Evolutionary conservation across 1,140 invertebrate species (phyloP), one percentile per base, ranked within the genome.

Genomic region (Rhagoletis pomonella): DNA sequence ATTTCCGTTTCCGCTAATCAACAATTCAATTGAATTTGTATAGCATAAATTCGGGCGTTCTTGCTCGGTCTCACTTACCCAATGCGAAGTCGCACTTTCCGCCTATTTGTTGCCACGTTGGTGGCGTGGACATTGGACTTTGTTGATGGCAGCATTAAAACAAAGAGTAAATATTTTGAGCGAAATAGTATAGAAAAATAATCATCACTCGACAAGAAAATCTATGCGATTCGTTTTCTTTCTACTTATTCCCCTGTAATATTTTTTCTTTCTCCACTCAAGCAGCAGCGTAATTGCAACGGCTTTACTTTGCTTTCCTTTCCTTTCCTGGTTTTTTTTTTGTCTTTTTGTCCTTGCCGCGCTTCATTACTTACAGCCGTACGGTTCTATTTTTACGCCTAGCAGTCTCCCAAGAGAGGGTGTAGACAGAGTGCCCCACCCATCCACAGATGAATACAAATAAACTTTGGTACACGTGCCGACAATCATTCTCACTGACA

Each of bases 21-120:
- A 62, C 50, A 85, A 60, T 62, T 62, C 58, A 62, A 85, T 85
- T 85, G 84, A 85, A 85, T 85, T n/a, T 60, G 58, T 85, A 42
- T 42, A 4, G 73, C 73, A 81, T 81, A 81, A 7, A 81, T 81
- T 55, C 47, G 55, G 73, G 73, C 47, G 73, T 42, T 50, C 47
- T 47, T 44, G 67, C 73, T 81, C 19, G 73, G 73, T 81, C 47
- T n/a, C n/a, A n/a, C n/a, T n/a, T 55, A 81, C 47, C 47, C 17
- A 29, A 55, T 4, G 73, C 50, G 73, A n/a, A n/a, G n/a, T n/a
- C 47, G n/a, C 19, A 58, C 73, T 55, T 50, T 81, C 50, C 73
- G 73, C 73, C 73, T 81, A 81, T 81, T 50, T 55, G 47, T 81
- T 47, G 29, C 5, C 64, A 81, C 42, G 17, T 81, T 19, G 6